Evolutionary conservation across 2,113 vertebrate genomes (phyloP), one percentile per base, ranked within the genome.

Genomic region (Ptilorrhoa leucosticta): DNA sequence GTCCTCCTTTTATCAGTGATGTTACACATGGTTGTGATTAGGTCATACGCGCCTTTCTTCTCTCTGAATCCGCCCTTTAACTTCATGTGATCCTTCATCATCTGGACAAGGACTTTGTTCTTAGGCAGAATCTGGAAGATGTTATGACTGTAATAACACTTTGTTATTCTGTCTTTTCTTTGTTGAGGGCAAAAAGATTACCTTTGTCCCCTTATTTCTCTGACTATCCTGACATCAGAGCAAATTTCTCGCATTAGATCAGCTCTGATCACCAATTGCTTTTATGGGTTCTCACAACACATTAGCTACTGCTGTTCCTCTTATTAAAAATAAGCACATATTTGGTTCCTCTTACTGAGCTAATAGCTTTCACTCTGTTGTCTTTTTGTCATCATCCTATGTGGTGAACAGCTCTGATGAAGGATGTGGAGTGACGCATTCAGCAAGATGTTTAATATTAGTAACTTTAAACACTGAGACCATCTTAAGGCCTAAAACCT

Each of bases 51-150:
- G 39, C 50, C 63, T 94, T 88, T 92, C 66, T 85, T 92, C 85
- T 87, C 82, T 76, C 75, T 58, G 71, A 93, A 73, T 58, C 50
- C 3, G 2, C 89, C 58, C 94, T 96, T 94, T 87, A 92, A 81
- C 86, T 97, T 94, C 68, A 63, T 70, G 68, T 39, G 76, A 87
- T 90, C 45, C 72, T 95, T 93, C 80, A 89, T 95, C 90, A 92
- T 93, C 81, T 56, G 80, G 92, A 90, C 90, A 92, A 86, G 83
- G 50, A 89, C 91, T 96, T 97, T 97, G 88, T 90, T 93, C 95
- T 93, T 63, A 54, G 68, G 60, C 79, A 89, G 89, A 93, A 90
- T 97, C 94, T 96, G 94, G 96, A 96, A 97, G 83, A 94, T 90
- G 92, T 96, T 96, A 96, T 89, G 68, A 88, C 35, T 83, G 76